Base-by-base conservation (phyloP, 1,140 invertebrate genomes). In the Drosophila nikananu region DNA sequence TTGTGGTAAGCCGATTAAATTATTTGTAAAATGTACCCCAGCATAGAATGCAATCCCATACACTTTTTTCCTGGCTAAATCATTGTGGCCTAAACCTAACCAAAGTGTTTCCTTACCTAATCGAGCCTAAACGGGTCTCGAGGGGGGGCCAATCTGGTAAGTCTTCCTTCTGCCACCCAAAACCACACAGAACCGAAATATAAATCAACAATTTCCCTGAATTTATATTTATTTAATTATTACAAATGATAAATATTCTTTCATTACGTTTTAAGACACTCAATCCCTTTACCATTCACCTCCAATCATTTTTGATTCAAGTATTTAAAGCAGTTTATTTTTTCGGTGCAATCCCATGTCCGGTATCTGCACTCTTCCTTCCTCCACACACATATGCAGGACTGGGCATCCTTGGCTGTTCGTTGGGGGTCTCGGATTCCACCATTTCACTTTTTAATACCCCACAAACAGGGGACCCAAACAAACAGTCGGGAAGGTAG, bases 361-460 rank as follows among this genome's bases (percentile, higher is more conserved):
- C 27, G 9, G 41, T 12, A 35, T 30, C 61, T 37, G 3, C 19
- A 4, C 49, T 42, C 3, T 21, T 35, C 8, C 8, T n/a, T 30
- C 8, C n/a, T 6, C 5, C 32, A 35, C 65, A 70, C 67, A 72
- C 27, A 52, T 32, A 52, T 51, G 49, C 19, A 73, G 73, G 70
- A 72, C 67, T 73, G 48, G 57, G 54, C 70, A 73, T 73, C 54
- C 44, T 73, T 49, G 41, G 21, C 32, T 74, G 58, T 48, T 59
- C 23, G 49, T 44, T 48, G 41, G 32, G 49, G 58, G 27, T 57
- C 44, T 75, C 41, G 42, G 71, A 74, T 41, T 74, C 70, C 57
- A 75, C 70, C 65, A 84, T 83, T 83, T 83, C 73, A 86, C 66
- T 86, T 84, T 80, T 84, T 81, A 81, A 84, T 84, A 84, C 73